A percentile compares a stretch with the other conserved stretches of the same genome.
These are phyloP conservation scores for Acromyrmex echinatior DNA, from an alignment of 1,140 invertebrate species.

Conservation along the genomic window DNA sequence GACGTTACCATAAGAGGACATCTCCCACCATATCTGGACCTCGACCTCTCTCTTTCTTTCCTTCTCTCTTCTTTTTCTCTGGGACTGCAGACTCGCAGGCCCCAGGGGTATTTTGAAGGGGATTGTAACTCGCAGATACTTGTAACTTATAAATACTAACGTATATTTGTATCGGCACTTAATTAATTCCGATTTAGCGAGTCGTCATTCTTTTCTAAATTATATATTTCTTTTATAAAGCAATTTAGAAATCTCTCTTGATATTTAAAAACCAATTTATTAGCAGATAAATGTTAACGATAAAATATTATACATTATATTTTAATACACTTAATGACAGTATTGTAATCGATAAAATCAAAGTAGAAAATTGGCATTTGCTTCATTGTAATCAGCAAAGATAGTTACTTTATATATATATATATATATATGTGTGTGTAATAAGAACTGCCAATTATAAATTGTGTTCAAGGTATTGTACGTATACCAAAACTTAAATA, in stretches of 20 bases:
- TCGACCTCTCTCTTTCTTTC: neutral
- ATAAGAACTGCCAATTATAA: neutral
- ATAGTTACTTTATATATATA: too few relatives aligned
- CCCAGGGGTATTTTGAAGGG: conserved; percentile 14
- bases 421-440: too few relatives aligned
- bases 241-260: neutral
- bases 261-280: conserved; percentile 4
- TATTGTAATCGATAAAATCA: too few relatives aligned
- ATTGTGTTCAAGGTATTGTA: neutral
- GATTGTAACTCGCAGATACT: conserved; percentile 27
- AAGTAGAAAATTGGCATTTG: too few relatives aligned
- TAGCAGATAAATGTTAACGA: neutral
- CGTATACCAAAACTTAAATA: neutral
- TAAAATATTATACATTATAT: neutral
- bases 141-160: conserved; percentile 23
- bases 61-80: conserved; percentile 25
- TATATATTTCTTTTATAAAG: neutral
- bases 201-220: conserved; percentile 2
- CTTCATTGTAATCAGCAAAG: too few relatives aligned
- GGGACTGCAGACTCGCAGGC: conserved; percentile 17
- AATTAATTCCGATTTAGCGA: conserved; percentile 12
- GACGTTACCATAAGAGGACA: conserved; percentile 84
- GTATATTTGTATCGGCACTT: conserved; percentile 5
- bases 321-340: neutral
- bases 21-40: conserved; percentile 78